Evolutionary conservation across 2,113 vertebrate species (phyloP), one percentile per base, ranked within the genome.

Genomic region (Gallinago undulata): DNA sequence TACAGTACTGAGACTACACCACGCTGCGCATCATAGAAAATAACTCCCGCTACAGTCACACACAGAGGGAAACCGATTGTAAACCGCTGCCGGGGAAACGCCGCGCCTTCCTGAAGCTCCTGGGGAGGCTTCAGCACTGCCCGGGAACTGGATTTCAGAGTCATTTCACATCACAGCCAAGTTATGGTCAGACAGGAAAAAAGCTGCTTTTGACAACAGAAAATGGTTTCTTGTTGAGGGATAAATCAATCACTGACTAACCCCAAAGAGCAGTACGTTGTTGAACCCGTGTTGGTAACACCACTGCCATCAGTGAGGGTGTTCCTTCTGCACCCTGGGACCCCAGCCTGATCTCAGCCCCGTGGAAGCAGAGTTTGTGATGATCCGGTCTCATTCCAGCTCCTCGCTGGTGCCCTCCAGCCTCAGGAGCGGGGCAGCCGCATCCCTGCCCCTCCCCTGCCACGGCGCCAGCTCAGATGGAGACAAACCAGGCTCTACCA

Each of bases 1-100:
- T 95, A 94, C 94, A 93, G 37, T 85, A 86, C 90, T 85, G 84
- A 89, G 76, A 91, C 80, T 70, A 91, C 73, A 84, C 43, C 57
- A 94, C n/a, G 30, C 51, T 66, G 77, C 47, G 87, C 43, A 56
- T 82, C 48, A 67, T 91, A 95, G 59, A 78, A 94, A 94, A 92
- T 91, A 94, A 64, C 59, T 90, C 43, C 82, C 79, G 73, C 30
- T 11, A 88, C 62, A 82, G 77, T 93, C 87, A 96, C 87, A 74
- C 53, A 63, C 25, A 66, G 1, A 91, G 79, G 45, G 60, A 60
- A 79, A 82, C 39, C 47, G 8, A 86, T 37, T 74, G 73, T 87
- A 84, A 95, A 94, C 64, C 51, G 25, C 48, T 87, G 62, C 50
- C n/a, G 67, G 67, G 83, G 10, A 43, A 87, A 39, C 0, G 1